Conservation (phyloP, 1,140 invertebrate genomes). For the Ceratitis capitata region DNA sequence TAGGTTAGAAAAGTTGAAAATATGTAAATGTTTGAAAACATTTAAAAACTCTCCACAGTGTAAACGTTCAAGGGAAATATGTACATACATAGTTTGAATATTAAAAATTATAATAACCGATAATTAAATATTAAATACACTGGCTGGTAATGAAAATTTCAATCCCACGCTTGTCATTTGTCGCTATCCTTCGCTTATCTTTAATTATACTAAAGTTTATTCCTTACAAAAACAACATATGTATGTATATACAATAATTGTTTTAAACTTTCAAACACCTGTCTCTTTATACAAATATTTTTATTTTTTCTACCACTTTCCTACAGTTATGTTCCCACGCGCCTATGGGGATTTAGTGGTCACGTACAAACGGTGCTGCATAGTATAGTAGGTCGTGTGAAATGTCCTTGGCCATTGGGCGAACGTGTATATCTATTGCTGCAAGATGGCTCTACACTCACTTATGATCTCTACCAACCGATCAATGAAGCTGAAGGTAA, state of each 20-base stretch:
- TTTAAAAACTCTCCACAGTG: too few species aligned
- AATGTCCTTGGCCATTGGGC: slow-evolving; percentile 86
- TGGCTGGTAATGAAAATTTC: background rate
- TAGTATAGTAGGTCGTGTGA: slow-evolving; percentile 86
- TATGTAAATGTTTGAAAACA: too few species aligned
- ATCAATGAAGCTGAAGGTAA: slow-evolving; percentile 74
- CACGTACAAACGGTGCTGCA: slow-evolving; percentile 93
- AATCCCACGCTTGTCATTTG: background rate
- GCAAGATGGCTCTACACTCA: slow-evolving; percentile 85
- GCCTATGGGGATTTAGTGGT: slow-evolving; percentile 92
- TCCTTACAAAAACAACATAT: background rate
- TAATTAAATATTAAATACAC: slow-evolving; percentile 9
- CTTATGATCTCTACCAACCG: slow-evolving; percentile 92
- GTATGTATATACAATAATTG: background rate
- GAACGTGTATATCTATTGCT: slow-evolving; percentile 78
- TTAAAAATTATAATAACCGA: background rate
- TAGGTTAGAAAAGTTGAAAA: too few species aligned
- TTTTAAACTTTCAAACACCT: background rate
- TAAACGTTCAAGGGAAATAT: too few species aligned
- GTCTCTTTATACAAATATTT: background rate
- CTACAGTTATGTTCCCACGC: slow-evolving; percentile 87
- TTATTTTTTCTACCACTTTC: slow-evolving; percentile 24
- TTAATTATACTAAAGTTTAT: background rate
- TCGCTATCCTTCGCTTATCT: background rate
- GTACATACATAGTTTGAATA: background rate